A percentile compares a stretch with the other conserved stretches of the same genome.
These are phyloP conservation scores for Harpegnathos saltator DNA, from an alignment of 1,140 invertebrate species.

Conservation along the genomic window DNA sequence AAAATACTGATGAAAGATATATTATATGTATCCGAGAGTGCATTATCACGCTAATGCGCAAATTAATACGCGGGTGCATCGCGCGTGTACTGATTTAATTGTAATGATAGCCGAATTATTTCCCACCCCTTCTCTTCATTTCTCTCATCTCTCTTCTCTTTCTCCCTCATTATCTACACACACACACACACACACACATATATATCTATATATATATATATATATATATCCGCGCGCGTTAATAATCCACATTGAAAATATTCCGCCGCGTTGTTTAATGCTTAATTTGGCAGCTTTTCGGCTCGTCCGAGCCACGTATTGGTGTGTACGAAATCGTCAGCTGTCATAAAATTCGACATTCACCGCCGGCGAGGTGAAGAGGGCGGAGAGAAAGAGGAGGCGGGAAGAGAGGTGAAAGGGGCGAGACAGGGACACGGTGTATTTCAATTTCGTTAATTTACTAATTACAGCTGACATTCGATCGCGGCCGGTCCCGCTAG, in stretches of 20 bases:
- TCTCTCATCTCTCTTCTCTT: too few species aligned
- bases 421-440: not conserved
- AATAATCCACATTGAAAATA: slow-evolving; percentile 44
- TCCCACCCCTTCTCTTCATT: not conserved
- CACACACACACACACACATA: too few species aligned
- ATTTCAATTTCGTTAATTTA: slow-evolving; percentile 50
- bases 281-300: slow-evolving; percentile 47
- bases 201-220: too few species aligned
- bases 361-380: too few species aligned
- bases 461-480: slow-evolving; percentile 42
- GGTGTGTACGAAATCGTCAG: slow-evolving; percentile 7
- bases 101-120: slow-evolving; percentile 22
- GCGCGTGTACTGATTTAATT: slow-evolving; percentile 32
- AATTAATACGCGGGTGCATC: slow-evolving; percentile 42
- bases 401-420: not conserved
- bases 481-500: slow-evolving; percentile 42
- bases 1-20: slow-evolving; percentile 56
- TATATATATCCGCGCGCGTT: not conserved
- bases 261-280: slow-evolving; percentile 30
- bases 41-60: slow-evolving; percentile 41
- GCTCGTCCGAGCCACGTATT: slow-evolving; percentile 2
- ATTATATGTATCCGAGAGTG: slow-evolving; percentile 31
- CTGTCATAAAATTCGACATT: slow-evolving; percentile 34
- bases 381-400: too few species aligned
- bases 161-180: too few species aligned